Conservation (phyloP, 2,797 vertebrate species). For the Lerista edwardsae region DNA sequence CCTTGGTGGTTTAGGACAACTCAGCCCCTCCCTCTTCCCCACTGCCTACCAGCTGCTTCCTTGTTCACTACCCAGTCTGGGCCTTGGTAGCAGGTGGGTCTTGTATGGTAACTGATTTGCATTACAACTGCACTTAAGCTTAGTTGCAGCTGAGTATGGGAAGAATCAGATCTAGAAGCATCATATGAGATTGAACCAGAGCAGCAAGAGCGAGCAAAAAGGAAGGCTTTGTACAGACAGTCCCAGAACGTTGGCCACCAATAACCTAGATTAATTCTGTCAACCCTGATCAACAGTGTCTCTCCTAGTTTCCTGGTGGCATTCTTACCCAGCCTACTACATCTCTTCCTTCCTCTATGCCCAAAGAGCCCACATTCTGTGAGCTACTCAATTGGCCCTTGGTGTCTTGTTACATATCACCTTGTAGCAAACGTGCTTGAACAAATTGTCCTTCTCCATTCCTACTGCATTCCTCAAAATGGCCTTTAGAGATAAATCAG, state of each 20-base stretch:
- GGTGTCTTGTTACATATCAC: background rate
- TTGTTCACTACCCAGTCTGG: background rate
- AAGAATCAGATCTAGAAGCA: too few species aligned
- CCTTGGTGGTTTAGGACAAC: slow-evolving; percentile 1
- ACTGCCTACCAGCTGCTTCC: background rate
- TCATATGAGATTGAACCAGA: too few species aligned
- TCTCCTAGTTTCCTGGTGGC: background rate
- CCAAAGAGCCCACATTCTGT: background rate
- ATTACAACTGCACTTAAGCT: background rate
- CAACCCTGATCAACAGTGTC: too few species aligned
- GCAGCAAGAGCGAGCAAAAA: too few species aligned
- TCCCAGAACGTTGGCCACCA: background rate
- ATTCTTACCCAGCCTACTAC: background rate
- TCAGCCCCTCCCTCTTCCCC: background rate
- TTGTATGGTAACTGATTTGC: background rate
- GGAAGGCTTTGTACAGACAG: too few species aligned
- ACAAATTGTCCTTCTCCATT: background rate
- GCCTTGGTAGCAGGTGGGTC: slow-evolving; percentile 11
- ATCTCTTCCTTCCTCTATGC: background rate
- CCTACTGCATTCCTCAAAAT: background rate
- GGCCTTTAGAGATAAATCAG: background rate
- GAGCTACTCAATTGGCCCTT: background rate
- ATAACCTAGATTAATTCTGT: background rate
- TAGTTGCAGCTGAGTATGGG: too few species aligned
- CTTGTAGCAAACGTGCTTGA: background rate